Conservation (phyloP, 1,140 invertebrate genomes). For the Gryon sp. region DNA sequence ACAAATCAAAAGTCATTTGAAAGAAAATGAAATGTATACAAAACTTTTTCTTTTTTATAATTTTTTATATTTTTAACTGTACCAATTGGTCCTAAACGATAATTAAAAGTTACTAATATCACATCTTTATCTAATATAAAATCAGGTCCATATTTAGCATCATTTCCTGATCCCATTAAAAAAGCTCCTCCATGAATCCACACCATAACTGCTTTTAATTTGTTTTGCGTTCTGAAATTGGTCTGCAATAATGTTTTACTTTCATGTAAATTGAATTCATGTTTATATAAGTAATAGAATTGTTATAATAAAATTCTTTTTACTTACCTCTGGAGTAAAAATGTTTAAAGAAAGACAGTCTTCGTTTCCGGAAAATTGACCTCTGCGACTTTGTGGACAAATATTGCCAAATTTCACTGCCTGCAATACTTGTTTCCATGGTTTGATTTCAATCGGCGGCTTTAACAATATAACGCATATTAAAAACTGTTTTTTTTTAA, state of each 20-base stretch:
- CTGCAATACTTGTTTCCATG: slow-evolving; percentile 6
- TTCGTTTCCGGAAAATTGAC: slow-evolving; percentile 1
- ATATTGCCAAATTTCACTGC: slow-evolving; percentile 3
- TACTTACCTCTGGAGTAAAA: slow-evolving; percentile 28
- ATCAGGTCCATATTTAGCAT: slow-evolving; percentile 37
- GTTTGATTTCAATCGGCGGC: slow-evolving; percentile 27
- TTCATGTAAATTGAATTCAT: no score
- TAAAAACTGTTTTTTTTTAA: no score
- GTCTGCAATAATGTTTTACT: no score
- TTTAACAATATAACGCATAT: slow-evolving; percentile 7
- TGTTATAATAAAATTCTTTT: neutral
- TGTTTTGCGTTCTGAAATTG: no score
- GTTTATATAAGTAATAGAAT: no score
- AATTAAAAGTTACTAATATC: slow-evolving; percentile 38
- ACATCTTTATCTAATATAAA: slow-evolving; percentile 20
- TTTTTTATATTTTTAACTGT: neutral
- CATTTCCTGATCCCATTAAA: slow-evolving; percentile 20
- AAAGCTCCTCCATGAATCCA: slow-evolving; percentile 44
- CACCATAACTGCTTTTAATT: slow-evolving; percentile 22
- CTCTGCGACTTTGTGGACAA: slow-evolving; percentile 1
- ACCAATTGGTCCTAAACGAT: slow-evolving; percentile 45
- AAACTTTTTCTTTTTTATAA: neutral
- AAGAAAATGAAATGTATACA: neutral
- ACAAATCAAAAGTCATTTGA: neutral
- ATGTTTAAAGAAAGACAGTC: slow-evolving; percentile 35